Evolutionary conservation across 2,797 vertebrate species (phyloP).

Genomic region (Remorina albescens): DNA sequence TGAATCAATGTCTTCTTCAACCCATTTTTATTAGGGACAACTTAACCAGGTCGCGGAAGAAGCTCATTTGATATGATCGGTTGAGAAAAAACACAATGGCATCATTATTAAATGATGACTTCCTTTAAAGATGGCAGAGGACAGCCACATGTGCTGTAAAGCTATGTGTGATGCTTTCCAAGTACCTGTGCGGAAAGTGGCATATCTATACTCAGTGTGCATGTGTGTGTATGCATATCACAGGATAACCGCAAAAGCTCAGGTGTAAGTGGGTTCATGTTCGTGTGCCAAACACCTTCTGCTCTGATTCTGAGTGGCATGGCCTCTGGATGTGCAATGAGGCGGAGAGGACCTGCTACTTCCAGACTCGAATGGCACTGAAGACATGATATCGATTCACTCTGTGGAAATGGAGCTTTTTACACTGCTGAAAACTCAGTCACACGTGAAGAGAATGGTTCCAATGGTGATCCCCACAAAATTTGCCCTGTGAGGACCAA

Average conservation of each 20-base stretch:
- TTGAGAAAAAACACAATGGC: slow-evolving; percentile 56
- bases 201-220: slow-evolving; percentile 8
- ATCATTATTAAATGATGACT: slow-evolving; percentile 64
- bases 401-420: slow-evolving; percentile 60
- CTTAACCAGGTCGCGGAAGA: slow-evolving; percentile 47
- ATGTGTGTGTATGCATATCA: slow-evolving; percentile 10
- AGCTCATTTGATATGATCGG: slow-evolving; percentile 38
- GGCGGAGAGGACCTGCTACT: slow-evolving; percentile 78
- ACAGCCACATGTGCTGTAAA: slow-evolving; percentile 37
- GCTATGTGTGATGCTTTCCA: slow-evolving; percentile 20
- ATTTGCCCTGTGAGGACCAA: slow-evolving; percentile 67
- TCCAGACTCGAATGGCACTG: slow-evolving; percentile 72
- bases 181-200: slow-evolving; percentile 24
- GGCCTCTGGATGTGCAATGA: slow-evolving; percentile 79
- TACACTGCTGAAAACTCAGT: slow-evolving; percentile 70
- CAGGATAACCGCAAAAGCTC: slow-evolving; percentile 4
- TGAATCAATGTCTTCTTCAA: slow-evolving; percentile 66
- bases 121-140: slow-evolving; percentile 60
- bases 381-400: slow-evolving; percentile 79
- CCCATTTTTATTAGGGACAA: slow-evolving; percentile 62
- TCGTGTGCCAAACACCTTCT: slow-evolving; percentile 68
- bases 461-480: slow-evolving; percentile 69
- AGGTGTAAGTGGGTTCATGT: slow-evolving; percentile 18
- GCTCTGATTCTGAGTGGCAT: slow-evolving; percentile 72
- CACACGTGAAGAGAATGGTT: slow-evolving; percentile 72